Evolutionary conservation across 2,113 vertebrate species (phyloP), one percentile per base, ranked within the genome.

Genomic region (Bubo blakistoni): DNA sequence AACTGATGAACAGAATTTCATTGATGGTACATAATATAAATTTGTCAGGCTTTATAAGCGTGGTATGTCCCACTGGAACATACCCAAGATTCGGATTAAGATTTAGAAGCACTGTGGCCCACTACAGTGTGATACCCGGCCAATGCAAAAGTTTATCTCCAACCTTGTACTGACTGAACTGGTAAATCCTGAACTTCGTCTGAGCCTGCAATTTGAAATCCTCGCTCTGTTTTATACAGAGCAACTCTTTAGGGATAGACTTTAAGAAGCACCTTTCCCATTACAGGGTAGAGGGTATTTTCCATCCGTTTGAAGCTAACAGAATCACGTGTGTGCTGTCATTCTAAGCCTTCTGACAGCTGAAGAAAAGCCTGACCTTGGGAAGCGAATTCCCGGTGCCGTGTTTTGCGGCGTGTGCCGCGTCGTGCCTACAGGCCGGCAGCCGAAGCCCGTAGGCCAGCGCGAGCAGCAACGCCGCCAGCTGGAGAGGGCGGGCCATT

Each of bases 351-450:
- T 29, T 5, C 20, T 6, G 63, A 1, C 34, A 34, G 36, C 51
- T 8, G 34, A 6, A 7, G 36, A 0, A 8, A 9, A 58, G 42
- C 74, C 15, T 4, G 6, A 10, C 0, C 0, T 0, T 0, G 3
- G 49, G 59, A 7, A 21, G 10, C 3, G 11, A 4, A 2, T 18
- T 44, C 1, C 7, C 2, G 38, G 25, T 5, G 44, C 20, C 34
- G 2, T 2, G 52, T 9, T 38, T 26, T 18, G n/a, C 44, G 44
- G 44, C 11, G 44, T 16, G 16, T 44, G 44, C 44, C 44, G 44
- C 44, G 16, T 7, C 16, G 44, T 46, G 44, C 40, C 40, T 11
- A 40, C 40, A 11, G 40, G 40, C 40, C 40, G 40, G 40, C 40
- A 40, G 40, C 40, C 40, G 40, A 40, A 40, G 40, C 44, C 44